These are phyloP conservation scores for Agraylea sexmaculata DNA, from an alignment of 1,140 invertebrate species.

Conservation along the genomic window DNA sequence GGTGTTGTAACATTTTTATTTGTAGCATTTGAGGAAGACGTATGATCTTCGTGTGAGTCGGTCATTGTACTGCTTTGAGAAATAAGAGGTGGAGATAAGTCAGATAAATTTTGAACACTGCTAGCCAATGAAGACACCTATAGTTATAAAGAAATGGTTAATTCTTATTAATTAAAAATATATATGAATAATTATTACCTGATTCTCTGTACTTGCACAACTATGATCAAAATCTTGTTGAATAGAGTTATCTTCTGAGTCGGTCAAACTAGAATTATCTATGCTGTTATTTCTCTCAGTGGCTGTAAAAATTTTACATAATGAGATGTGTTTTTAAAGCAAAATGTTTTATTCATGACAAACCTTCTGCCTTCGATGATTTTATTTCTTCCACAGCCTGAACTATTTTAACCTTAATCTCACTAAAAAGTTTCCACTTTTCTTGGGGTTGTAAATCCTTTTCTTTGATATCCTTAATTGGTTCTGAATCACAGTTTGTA, in stretches of 20 bases:
- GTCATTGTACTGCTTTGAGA: constrained; percentile 21
- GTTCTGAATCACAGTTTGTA: constrained; percentile 25
- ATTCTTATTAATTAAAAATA: constrained; percentile 1
- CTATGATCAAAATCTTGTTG: constrained; percentile 35
- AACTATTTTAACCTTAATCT: constrained; percentile 39
- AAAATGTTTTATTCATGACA: background rate
- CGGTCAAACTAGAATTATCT: constrained; percentile 33
- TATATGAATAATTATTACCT: constrained; percentile 26
- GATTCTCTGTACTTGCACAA: constrained; percentile 38
- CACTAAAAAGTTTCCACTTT: constrained; percentile 40
- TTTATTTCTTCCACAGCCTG: constrained; percentile 42
- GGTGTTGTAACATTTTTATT: constrained; percentile 30
- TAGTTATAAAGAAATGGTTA: constrained; percentile 7
- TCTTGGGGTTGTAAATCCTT: constrained; percentile 26
- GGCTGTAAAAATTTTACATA: background rate
- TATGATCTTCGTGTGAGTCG: constrained; percentile 24
- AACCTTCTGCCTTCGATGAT: constrained; percentile 33
- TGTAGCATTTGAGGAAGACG: constrained; percentile 33
- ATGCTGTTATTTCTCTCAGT: constrained; percentile 30
- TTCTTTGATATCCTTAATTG: constrained; percentile 31
- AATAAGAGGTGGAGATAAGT: constrained; percentile 17
- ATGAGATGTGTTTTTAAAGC: background rate
- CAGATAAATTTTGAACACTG: constrained; percentile 34
- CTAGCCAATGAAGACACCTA: constrained; percentile 37
- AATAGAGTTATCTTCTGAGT: constrained; percentile 38